Percentiles rank a stretch among this genome's conserved stretches.
phyloP scores from a whole-genome alignment of 2,888 invertebrate species.

The Epirrhoe tristata region DNA sequence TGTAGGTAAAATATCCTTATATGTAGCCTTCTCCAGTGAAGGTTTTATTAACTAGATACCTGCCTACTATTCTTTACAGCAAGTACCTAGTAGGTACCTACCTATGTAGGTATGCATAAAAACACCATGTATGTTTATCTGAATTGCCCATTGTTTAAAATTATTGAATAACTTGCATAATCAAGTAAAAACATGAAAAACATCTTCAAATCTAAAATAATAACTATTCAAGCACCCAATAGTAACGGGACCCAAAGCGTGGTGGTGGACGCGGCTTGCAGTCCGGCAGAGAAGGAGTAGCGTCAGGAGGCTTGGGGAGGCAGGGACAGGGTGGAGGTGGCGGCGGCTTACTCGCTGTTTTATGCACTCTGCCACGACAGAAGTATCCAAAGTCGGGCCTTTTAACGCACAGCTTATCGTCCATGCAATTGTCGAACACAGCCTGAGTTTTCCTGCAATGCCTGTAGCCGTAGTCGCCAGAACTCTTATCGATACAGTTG shows the following conservation, averaged over 20 bases:
- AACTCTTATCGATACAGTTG: conserved; percentile 90
- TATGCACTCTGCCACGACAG: conserved; percentile 88
- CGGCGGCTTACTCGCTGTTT: conserved; percentile 84
- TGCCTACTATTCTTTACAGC: conserved; percentile 16
- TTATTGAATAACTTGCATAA: conserved; percentile 4
- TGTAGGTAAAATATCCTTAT: no score
- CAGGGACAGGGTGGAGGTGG: conserved; percentile 79
- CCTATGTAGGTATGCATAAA: conserved; percentile 2
- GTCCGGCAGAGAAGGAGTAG: conserved; percentile 87
- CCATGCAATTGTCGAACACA: conserved; percentile 92
- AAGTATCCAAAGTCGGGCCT: conserved; percentile 94
- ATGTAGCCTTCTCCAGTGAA: background rate
- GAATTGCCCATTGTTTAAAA: conserved; percentile 22
- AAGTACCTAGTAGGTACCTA: no score
- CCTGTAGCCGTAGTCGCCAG: conserved; percentile 86
- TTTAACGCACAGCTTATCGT: conserved; percentile 90
- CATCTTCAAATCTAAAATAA: background rate
- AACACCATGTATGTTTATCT: conserved; percentile 2
- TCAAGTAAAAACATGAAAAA: conserved; percentile 3
- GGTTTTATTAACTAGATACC: background rate
- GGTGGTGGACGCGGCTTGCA: conserved; percentile 84
- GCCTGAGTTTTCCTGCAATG: conserved; percentile 94
- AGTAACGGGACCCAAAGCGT: conserved; percentile 87
- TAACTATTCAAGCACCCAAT: conserved; percentile 75
- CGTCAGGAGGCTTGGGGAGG: conserved; percentile 86